Evolutionary conservation across 2,797 vertebrate genomes (phyloP), one percentile per base, ranked within the genome.

Genomic region (Champsocephalus esox): DNA sequence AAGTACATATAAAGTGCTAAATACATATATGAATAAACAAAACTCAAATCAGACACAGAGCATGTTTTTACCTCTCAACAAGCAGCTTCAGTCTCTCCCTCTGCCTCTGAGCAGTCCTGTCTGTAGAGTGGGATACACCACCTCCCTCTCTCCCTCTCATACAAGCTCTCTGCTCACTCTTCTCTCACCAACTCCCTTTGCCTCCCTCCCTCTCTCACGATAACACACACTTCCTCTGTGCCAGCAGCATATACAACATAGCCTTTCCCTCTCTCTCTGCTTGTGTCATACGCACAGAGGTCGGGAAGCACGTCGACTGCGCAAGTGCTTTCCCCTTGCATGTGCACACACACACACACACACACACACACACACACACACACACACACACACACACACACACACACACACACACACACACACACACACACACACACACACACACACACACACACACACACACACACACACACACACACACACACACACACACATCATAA

Each of bases 51-150:
- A 80, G 86, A 88, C 57, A 71, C 28, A 50, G 57, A 82, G 66
- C 1, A 9, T 80, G 80, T 83, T 85, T 90, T 94, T 94, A 93
- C 92, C 92, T 93, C 80, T 87, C 71, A 84, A 80, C 84, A 85
- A 89, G 91, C 89, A 87, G 88, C 91, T 80, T 82, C 89, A 83
- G 89, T 90, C 77, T 74, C 82, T 79, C 74, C 82, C 82, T 88
- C 84, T 82, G 82, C 82, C 87, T 91, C 88, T 66, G 79, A 88
- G 80, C 81, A 67, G 77, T 87, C 85, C 81, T 89, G 83, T 83
- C 82, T 86, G 76, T 65, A 46, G 78, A 86, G 70, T 86, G 86
- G 70, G 77, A 90, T 66, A 79, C 83, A 71, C 83, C 76, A 28
- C 55, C 83, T 75, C 77, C 68, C 79, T 77, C 65, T 49, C 65